Evolutionary conservation across 2,888 invertebrate genomes (phyloP), one percentile per base, ranked within the genome.

Genomic region (Drosophila fulvimacula): DNA sequence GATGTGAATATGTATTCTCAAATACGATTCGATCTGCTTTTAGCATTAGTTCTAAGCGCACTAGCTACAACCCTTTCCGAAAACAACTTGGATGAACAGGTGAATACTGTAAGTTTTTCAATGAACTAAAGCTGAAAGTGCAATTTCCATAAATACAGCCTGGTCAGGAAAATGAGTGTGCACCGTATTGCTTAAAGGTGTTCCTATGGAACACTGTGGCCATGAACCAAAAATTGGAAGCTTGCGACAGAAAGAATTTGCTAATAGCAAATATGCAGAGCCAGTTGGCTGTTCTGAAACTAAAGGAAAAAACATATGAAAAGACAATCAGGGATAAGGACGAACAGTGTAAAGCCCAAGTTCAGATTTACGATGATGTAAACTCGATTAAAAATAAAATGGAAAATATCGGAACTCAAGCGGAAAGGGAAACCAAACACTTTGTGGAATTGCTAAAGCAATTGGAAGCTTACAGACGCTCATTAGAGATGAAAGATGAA

Each of bases 181-280:
- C 70, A 0, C 7, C 70, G 4, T 59, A 62, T 9, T 76, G 76
- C 5, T 13, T 76, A 5, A 79, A 65, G 7, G 13, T 76, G 2
- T 49, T 79, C 0, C 3, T 62, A 1, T 32, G 63, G 41, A 65
- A 36, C 13, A 69, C 55, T 3, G 49, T 64, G 36, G 36, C 38
- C 10, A 39, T 62, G 24, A 48, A 62, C 30, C 61, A 44, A 1
- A 75, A 62, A 46, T 4, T 76, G 15, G 79, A 69, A 9, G 58
- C 46, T 0, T 76, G 76, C 4, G 70, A 76, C 1, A 59, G 34
- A 17, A 79, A 32, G 41, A 65, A 17, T 38, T 10, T 32, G 38
- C 64, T 79, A 52, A 75, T 79, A 24, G 2, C 58, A 1, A 38
- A 34, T 9, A 17, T 79, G 9, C 76, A 76, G 44, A 75, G 17